A percentile compares a stretch with the other conserved stretches of the same genome.
These are phyloP conservation scores for Hyles euphorbiae DNA, from an alignment of 1,140 invertebrate species.

Conservation along the genomic window DNA sequence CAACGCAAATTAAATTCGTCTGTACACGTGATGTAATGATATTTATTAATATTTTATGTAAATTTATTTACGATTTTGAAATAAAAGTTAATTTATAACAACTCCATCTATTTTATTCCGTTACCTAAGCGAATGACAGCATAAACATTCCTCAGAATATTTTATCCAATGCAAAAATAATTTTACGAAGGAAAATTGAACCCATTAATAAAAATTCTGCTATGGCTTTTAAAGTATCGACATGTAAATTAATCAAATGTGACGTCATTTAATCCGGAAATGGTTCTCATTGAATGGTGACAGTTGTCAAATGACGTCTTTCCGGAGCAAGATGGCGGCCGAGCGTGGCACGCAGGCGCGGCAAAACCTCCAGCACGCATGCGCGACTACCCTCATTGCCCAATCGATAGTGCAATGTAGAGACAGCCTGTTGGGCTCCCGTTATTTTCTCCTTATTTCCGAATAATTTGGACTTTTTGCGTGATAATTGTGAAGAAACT, in stretches of 20 bases:
- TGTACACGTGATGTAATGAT: constrained; percentile 66
- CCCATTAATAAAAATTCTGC: too few species aligned
- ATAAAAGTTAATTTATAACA: constrained; percentile 73
- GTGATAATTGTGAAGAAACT: constrained; percentile 35
- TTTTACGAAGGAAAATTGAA: too few species aligned
- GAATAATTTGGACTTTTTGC: constrained; percentile 29
- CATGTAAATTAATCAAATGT: too few species aligned
- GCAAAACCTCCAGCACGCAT: constrained; percentile 28
- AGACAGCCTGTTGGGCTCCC: constrained; percentile 63
- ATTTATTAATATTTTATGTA: constrained; percentile 75
- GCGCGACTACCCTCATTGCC: constrained; percentile 38
- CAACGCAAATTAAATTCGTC: constrained; percentile 24
- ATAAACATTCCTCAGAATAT: neutral
- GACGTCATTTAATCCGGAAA: constrained; percentile 12
- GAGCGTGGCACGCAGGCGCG: constrained; percentile 38
- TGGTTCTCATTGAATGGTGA: constrained; percentile 23
- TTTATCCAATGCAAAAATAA: too few species aligned
- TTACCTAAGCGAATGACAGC: neutral
- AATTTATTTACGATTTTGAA: constrained; percentile 76
- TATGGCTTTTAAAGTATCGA: too few species aligned
- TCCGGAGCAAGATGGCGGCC: constrained; percentile 34
- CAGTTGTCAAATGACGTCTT: constrained; percentile 60
- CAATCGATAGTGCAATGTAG: constrained; percentile 65
- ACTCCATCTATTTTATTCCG: constrained; percentile 11
- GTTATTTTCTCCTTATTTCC: constrained; percentile 35